Conservation (phyloP, 2,797 vertebrate genomes). For the Pipistrellus kuhlii region DNA sequence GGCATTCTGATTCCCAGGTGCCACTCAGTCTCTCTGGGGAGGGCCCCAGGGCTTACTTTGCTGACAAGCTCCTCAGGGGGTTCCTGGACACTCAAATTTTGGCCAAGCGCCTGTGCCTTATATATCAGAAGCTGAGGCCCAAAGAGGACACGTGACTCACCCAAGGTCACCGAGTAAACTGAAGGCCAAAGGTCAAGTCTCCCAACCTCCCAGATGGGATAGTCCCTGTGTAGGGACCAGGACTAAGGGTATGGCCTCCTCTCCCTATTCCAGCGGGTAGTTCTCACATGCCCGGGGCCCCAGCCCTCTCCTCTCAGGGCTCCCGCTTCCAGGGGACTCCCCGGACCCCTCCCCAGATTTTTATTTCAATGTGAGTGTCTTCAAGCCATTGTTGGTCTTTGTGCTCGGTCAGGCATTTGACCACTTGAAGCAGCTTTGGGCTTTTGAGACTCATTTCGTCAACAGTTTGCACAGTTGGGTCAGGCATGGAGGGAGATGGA, state of each 20-base stretch:
- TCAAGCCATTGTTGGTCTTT: background rate
- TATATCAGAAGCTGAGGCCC: background rate
- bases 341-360: rapidly evolving
- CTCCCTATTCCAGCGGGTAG: background rate
- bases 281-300: background rate
- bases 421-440: background rate
- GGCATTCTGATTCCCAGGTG: background rate
- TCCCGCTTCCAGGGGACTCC: background rate
- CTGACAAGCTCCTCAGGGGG: background rate
- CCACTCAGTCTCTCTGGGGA: background rate
- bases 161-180: background rate
- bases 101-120: background rate
- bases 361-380: background rate
- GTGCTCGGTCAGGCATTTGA: background rate
- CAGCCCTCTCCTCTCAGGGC: background rate
- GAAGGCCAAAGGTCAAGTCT: background rate
- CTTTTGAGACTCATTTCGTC: constrained; percentile 9
- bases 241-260: background rate
- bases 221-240: rapidly evolving
- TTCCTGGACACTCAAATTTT: background rate
- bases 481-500: rapidly evolving
- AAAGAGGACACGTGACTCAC: background rate
- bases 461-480: background rate
- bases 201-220: no score
- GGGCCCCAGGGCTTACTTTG: background rate